Evolutionary conservation across 2,797 vertebrate genomes (phyloP).

Genomic region (Hydrolagus colliei): DNA sequence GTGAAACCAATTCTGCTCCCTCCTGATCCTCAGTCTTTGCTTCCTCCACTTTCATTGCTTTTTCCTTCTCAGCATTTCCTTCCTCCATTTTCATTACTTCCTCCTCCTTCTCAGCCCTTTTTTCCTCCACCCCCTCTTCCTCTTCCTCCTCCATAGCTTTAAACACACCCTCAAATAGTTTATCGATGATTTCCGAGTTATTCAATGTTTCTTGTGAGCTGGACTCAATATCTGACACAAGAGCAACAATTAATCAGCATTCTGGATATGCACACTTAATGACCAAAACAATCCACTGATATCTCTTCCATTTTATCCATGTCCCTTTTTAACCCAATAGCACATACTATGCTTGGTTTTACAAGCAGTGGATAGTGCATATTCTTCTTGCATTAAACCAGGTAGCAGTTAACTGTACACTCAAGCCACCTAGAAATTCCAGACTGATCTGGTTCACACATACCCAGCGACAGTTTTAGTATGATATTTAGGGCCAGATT

Average conservation of each 20-base stretch:
- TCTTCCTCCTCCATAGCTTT: constrained; percentile 49
- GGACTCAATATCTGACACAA: constrained; percentile 34
- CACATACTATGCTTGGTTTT: too few species aligned
- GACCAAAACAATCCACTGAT: too few species aligned
- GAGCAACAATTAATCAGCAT: neutral
- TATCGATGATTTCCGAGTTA: constrained; percentile 58
- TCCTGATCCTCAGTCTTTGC: constrained; percentile 29
- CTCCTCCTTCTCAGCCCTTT: neutral
- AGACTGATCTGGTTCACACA: too few species aligned
- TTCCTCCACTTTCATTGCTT: constrained; percentile 34
- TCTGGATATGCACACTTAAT: too few species aligned
- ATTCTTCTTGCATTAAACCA: too few species aligned
- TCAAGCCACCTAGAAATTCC: too few species aligned
- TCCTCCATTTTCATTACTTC: constrained; percentile 10
- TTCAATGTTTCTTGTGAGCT: constrained; percentile 48
- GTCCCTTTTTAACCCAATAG: too few species aligned
- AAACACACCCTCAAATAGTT: constrained; percentile 65
- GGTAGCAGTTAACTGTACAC: too few species aligned
- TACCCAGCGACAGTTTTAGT: too few species aligned
- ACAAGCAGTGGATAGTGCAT: too few species aligned
- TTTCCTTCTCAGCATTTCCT: neutral
- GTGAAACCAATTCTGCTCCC: constrained; percentile 34
- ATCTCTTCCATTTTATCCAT: too few species aligned
- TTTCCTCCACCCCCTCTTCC: constrained; percentile 30
- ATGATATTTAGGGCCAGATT: too few species aligned